These are phyloP conservation scores for Cephus spinipes DNA, from an alignment of 2,888 invertebrate species.

Conservation along the genomic window DNA sequence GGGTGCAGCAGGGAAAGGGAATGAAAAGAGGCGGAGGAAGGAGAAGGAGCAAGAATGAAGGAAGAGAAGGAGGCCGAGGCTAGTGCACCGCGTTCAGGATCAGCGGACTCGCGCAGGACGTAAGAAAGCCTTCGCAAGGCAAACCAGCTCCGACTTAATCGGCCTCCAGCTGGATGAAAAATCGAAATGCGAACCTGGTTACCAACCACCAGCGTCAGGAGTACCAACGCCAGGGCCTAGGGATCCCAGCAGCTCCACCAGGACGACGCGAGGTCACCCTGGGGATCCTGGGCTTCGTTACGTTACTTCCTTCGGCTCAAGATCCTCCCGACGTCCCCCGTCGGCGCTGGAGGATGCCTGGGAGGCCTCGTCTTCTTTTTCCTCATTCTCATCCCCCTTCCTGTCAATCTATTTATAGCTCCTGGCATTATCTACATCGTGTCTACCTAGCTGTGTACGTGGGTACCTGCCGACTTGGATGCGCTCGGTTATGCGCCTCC, in stretches of 20 bases:
- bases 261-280: neutral
- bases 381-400: conserved; percentile 5
- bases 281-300: conserved; percentile 34
- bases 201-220: conserved; percentile 19
- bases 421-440: conserved; percentile 37
- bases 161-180: conserved; percentile 26
- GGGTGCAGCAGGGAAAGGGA: conserved; percentile 4
- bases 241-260: too few species aligned
- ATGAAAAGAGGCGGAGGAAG: conserved; percentile 8
- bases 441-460: neutral
- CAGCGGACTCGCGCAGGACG: conserved; percentile 27
- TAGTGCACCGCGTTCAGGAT: conserved; percentile 20
- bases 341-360: neutral
- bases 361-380: conserved; percentile 1
- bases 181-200: conserved; percentile 40
- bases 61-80: conserved; percentile 5
- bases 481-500: conserved; percentile 4
- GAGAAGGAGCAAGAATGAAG: conserved; percentile 25
- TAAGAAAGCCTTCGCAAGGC: conserved; percentile 55
- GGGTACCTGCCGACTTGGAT: neutral
- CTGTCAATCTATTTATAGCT: conserved; percentile 41
- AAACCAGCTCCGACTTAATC: conserved; percentile 43
- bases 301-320: conserved; percentile 46
- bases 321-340: conserved; percentile 17
- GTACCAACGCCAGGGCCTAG: neutral